Percentiles rank a stretch among this genome's conserved stretches.
Evolutionary conservation across 2,113 vertebrate species (phyloP).

Genomic region (Cavia aperea): DNA sequence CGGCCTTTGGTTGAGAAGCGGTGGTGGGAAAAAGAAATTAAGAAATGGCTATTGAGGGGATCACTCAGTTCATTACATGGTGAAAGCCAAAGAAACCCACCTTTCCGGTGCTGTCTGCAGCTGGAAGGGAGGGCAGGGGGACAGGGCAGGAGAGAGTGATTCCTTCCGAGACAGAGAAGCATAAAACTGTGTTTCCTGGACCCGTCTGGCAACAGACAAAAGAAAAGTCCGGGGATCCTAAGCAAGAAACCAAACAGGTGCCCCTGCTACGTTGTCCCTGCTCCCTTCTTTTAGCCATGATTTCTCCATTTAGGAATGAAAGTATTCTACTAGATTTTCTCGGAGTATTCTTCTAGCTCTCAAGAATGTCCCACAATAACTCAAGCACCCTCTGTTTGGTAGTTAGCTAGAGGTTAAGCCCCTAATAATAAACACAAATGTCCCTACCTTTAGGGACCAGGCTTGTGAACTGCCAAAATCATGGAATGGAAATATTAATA

Average conservation of each 20-base stretch:
- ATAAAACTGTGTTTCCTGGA: too few species aligned
- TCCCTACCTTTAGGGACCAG: neutral
- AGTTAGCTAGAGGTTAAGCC: neutral
- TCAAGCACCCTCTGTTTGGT: neutral
- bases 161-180: too few species aligned
- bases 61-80: neutral
- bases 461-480: neutral
- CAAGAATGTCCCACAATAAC: neutral
- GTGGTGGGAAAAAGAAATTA: neutral
- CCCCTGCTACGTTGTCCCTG: neutral
- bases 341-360: neutral
- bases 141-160: too few species aligned
- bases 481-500: neutral
- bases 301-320: neutral
- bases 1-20: neutral
- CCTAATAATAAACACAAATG: neutral
- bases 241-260: constrained; percentile 24
- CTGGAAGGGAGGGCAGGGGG: too few species aligned
- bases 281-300: neutral
- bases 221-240: constrained; percentile 14
- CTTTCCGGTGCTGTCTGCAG: neutral
- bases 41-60: neutral
- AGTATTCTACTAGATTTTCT: neutral
- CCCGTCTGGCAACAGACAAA: neutral
- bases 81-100: constrained; percentile 14